Percentiles rank a stretch among this genome's conserved stretches.
Conservation (phyloP, 2,888 invertebrate genomes). For the Hecatera dysodea region DNA sequence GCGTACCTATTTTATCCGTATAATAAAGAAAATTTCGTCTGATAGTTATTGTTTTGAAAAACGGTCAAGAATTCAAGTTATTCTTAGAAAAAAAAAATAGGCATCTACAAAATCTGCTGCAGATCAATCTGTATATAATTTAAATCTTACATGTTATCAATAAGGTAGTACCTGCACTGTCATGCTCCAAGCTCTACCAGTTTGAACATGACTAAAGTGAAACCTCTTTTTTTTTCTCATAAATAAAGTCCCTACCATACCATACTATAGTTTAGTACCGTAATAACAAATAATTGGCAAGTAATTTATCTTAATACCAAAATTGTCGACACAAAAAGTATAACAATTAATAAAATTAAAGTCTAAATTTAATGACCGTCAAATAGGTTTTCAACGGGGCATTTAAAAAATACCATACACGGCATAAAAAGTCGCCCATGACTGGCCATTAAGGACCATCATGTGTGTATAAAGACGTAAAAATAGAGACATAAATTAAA, state of each 20-base stretch:
- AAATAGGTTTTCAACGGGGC: constrained; percentile 33
- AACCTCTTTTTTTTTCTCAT: neutral
- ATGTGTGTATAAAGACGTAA: constrained; percentile 50
- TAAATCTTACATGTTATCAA: neutral
- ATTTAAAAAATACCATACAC: constrained; percentile 40
- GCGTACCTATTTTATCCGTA: neutral
- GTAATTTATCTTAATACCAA: constrained; percentile 21
- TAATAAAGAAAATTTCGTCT: too few relatives aligned
- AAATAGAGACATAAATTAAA: constrained; percentile 64
- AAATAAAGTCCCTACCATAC: neutral
- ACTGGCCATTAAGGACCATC: constrained; percentile 43
- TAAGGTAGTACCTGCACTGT: too few relatives aligned
- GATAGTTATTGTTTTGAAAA: too few relatives aligned
- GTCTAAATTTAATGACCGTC: constrained; percentile 38
- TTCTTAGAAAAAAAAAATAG: too few relatives aligned
- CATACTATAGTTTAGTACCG: neutral
- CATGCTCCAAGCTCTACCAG: too few relatives aligned
- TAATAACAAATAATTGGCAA: constrained; percentile 19
- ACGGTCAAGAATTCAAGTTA: too few relatives aligned
- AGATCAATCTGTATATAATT: neutral
- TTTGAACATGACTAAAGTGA: neutral
- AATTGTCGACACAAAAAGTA: constrained; percentile 13
- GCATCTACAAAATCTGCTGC: too few relatives aligned
- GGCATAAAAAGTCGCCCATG: constrained; percentile 30
- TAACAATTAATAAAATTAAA: constrained; percentile 45